These are phyloP conservation scores for Chaenocephalus aceratus DNA, from an alignment of 2,113 vertebrate genomes.

Conservation along the genomic window DNA sequence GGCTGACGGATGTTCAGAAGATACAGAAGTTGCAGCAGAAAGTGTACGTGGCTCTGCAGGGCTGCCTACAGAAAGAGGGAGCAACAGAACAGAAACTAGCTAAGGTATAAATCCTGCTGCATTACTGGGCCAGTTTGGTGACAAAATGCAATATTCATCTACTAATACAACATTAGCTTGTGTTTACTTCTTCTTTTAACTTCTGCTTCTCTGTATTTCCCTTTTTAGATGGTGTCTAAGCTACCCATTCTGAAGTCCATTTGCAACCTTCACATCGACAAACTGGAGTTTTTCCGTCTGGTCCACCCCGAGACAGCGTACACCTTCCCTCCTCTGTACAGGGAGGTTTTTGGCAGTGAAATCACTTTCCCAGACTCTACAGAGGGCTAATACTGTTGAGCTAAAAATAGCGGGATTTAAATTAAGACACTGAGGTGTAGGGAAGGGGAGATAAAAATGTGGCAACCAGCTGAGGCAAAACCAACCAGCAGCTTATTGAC, in stretches of 20 bases:
- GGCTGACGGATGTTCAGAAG: constrained; percentile 90
- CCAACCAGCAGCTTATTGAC: constrained; percentile 79
- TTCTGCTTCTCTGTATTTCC: constrained; percentile 1
- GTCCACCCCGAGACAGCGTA: constrained; percentile 90
- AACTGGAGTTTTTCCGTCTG: constrained; percentile 92
- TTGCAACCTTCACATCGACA: constrained; percentile 92
- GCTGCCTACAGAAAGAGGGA: constrained; percentile 88
- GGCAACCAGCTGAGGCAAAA: constrained; percentile 74
- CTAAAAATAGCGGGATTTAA: constrained; percentile 31
- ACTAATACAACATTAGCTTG: too few relatives aligned
- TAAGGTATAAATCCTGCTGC: constrained; percentile 79
- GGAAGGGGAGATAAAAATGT: constrained; percentile 57
- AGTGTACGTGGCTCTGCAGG: constrained; percentile 89
- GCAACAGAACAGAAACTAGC: constrained; percentile 88
- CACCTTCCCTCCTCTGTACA: constrained; percentile 90
- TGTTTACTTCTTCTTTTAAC: not conserved
- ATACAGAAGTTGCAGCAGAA: constrained; percentile 93
- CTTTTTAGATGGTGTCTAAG: constrained; percentile 89
- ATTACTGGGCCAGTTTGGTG: not conserved
- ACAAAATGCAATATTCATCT: too few relatives aligned
- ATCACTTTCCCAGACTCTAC: constrained; percentile 88
- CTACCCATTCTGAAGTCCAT: constrained; percentile 91
- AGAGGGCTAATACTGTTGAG: constrained; percentile 81
- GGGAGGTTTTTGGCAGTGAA: constrained; percentile 92
- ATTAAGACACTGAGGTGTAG: constrained; percentile 49